phyloP scores from a whole-genome alignment of 2,113 vertebrate species.

The Hippocampus mohnikei region DNA sequence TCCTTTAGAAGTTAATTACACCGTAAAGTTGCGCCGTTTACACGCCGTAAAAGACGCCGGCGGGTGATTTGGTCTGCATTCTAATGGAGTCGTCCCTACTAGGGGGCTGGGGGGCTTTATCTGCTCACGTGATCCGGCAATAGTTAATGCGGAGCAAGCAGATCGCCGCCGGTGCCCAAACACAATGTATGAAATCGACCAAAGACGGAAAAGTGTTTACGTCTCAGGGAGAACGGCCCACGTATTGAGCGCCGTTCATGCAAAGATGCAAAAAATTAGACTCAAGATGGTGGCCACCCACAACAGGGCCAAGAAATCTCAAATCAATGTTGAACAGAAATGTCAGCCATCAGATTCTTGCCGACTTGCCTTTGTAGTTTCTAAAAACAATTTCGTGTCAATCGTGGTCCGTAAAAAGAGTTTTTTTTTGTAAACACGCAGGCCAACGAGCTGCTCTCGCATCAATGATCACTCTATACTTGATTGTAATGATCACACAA shows the following conservation, averaged over 20 bases:
- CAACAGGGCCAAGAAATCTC: not conserved
- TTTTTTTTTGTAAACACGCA: not conserved
- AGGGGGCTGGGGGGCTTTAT: not conserved
- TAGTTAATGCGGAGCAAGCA: constrained; percentile 49
- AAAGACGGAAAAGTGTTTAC: constrained; percentile 27
- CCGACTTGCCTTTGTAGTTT: too few species aligned
- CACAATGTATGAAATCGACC: constrained; percentile 32
- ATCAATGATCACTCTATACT: not conserved
- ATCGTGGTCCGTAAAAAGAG: too few species aligned
- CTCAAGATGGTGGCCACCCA: not conserved
- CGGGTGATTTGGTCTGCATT: constrained; percentile 12
- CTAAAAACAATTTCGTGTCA: too few species aligned
- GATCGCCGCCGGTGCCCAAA: constrained; percentile 46
- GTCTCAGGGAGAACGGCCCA: constrained; percentile 12
- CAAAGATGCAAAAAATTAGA: not conserved
- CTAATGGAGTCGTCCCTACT: not conserved
- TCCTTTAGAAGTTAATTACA: constrained; percentile 26
- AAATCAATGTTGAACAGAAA: not conserved
- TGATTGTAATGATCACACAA: too few species aligned
- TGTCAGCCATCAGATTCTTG: too few species aligned
- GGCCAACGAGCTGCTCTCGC: not conserved
- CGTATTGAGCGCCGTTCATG: not conserved
- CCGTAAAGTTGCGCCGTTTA: constrained; percentile 9
- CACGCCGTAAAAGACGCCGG: constrained; percentile 4
- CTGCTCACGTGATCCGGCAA: constrained; percentile 1